Conservation (phyloP, 2,113 vertebrate species). For the Proteles cristata region DNA sequence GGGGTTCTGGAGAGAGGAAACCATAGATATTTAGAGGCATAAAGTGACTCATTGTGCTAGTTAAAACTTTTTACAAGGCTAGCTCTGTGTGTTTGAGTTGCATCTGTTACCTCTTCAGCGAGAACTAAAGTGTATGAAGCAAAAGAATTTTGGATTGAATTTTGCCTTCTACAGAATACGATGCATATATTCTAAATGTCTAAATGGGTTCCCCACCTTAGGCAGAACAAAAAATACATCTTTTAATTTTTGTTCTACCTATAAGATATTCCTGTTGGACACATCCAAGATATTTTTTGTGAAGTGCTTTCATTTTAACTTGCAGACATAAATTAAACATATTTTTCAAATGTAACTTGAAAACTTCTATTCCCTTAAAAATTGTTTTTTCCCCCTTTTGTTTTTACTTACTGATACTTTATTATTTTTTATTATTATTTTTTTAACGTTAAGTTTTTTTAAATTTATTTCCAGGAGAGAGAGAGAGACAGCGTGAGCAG, state of each 20-base stretch:
- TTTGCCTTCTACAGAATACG: conserved; percentile 81
- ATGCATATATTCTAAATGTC: conserved; percentile 78
- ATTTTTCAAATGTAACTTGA: conserved; percentile 48
- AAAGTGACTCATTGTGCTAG: conserved; percentile 88
- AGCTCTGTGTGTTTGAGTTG: conserved; percentile 86
- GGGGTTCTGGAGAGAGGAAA: conserved; percentile 88
- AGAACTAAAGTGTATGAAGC: conserved; percentile 83
- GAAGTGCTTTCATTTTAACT: conserved; percentile 61
- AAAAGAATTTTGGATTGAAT: conserved; percentile 85
- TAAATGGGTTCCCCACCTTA: conserved; percentile 69
- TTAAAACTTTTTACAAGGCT: conserved; percentile 86
- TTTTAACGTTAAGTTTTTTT: too few relatives aligned
- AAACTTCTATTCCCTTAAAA: conserved; percentile 56
- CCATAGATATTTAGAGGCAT: conserved; percentile 89
- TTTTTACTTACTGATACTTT: conserved; percentile 76
- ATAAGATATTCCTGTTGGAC: conserved; percentile 57
- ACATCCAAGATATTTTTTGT: conserved; percentile 52
- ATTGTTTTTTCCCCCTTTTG: conserved; percentile 35
- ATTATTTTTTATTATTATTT: too few relatives aligned
- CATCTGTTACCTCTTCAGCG: conserved; percentile 87
- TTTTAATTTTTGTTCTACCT: conserved; percentile 69
- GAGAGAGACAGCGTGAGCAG: too few relatives aligned
- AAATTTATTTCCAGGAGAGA: too few relatives aligned
- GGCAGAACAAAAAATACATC: conserved; percentile 70
- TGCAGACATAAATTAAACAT: conserved; percentile 67